Conservation (phyloP, 2,797 vertebrate genomes). For the Anolis apletophallus region DNA sequence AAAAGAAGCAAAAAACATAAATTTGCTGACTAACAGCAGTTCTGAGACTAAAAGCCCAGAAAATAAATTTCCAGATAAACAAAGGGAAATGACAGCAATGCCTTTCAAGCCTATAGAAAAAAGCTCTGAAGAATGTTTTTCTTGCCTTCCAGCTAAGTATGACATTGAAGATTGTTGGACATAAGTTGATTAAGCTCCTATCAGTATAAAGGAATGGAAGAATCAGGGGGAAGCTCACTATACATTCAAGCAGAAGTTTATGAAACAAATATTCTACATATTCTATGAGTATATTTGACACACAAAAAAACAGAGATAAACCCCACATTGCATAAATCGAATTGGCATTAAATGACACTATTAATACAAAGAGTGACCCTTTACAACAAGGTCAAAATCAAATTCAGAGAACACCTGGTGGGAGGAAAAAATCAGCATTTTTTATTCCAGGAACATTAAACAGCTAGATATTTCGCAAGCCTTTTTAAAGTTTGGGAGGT, state of each 20-base stretch:
- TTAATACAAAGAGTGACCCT: constrained; percentile 24
- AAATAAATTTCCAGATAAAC: constrained; percentile 61
- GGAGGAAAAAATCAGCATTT: not conserved
- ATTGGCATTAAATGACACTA: constrained; percentile 40
- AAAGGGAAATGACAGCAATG: constrained; percentile 50
- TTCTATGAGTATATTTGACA: constrained; percentile 60
- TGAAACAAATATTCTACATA: constrained; percentile 59
- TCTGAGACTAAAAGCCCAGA: constrained; percentile 46
- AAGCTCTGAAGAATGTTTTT: constrained; percentile 61
- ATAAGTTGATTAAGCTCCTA: constrained; percentile 62
- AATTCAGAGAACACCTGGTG: not conserved
- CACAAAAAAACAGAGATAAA: constrained; percentile 23
- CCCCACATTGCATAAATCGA: constrained; percentile 56
- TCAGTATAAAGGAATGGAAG: constrained; percentile 60
- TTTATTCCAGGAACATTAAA: constrained; percentile 2
- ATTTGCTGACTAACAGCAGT: constrained; percentile 60
- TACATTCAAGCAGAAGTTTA: constrained; percentile 57
- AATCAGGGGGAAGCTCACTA: constrained; percentile 57
- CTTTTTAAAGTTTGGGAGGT: not conserved
- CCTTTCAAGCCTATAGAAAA: constrained; percentile 62
- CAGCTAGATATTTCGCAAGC: not conserved
- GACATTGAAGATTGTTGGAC: constrained; percentile 68
- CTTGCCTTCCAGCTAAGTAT: constrained; percentile 70
- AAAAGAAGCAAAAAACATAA: constrained; percentile 46
- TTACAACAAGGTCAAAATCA: constrained; percentile 8